Base-by-base conservation (phyloP, 2,113 vertebrate genomes). In the Mastomys coucha region DNA sequence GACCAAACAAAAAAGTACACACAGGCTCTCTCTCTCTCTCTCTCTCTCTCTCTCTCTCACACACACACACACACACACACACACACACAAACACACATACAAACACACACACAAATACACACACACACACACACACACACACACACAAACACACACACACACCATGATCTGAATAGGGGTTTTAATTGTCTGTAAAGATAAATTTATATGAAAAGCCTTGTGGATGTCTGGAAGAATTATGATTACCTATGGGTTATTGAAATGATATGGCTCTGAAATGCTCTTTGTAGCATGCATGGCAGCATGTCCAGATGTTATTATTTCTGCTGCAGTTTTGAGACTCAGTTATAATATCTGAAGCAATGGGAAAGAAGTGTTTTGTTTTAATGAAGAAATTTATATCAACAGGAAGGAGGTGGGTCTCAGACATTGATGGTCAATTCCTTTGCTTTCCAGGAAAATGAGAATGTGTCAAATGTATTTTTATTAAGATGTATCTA, bases 171-270 rank as follows among this genome's bases (percentile, higher is more conserved):
- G 94, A 96, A 89, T 45, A 2, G n/a, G 77, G 33, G 7, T 73
- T 97, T 95, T 86, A 89, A 36, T 45, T 94, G 2, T 96, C n/a
- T 85, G 20, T 70, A 31, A 88, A 92, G 90, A 97, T 97, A 78
- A 97, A 95, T 26, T 8, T 94, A 67, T 89, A 24, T 84, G 92
- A 85, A 91, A 96, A 72, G 13, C 36, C 84, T 90, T 82, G 53
- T 89, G 72, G 77, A 67, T 96, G 58, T 85, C 51, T 88, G 49
- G 42, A 73, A 77, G 72, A 89, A 73, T 60, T 67, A 93, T 94
- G 70, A 93, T 94, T 36, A 3, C 10, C 2, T 97, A 45, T 93
- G 53, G 53, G 76, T 93, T 69, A 82, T 75, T 33, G 42, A 90
- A 90, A 94, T 94, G 53, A 51, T 53, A 33, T 9, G 1, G 93